Base-by-base conservation (phyloP, 1,140 invertebrate species). In the Drosophila sp. region DNA sequence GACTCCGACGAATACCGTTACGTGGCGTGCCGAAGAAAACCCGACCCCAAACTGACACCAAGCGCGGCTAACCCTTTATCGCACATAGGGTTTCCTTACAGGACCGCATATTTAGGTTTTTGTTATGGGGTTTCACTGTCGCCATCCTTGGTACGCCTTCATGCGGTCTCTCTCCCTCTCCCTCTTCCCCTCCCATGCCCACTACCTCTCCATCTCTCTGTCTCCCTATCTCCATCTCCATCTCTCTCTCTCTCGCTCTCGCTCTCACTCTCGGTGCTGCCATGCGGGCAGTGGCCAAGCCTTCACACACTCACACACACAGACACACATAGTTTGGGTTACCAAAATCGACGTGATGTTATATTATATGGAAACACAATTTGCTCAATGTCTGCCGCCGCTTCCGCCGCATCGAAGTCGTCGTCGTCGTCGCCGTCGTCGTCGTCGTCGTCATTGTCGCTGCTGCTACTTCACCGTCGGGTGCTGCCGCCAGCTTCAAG, bases 61-160 rank as follows among this genome's bases (percentile, higher is more conserved):
- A 86, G 77, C 87, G 90, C 84, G 90, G 90, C 90, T 91, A 91
- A 91, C 90, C 90, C 90, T 91, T 91, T 91, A 91, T 91, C 90
- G 90, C 90, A 91, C 90, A 91, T 91, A 90, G 89, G 90, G 90
- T 90, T 91, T 91, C 90, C 90, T 91, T 91, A 91, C 90, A 91
- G 90, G 89, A 91, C 90, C 90, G 90, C 90, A 91, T 91, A 91
- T 91, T 91, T 91, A 91, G 90, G 90, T 91, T 91, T 90, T 90
- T 80, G 80, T 83, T 84, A 84, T 83, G 80, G 80, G 65, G 80
- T 69, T 56, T 82, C 71, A 43, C 69, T 76, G 38, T 76, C 40
- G 72, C 76, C 75, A 72, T 53, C 45, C 53, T 46, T 53, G 54
- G 43, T 79, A 48, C 61, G 64, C 53, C 50, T 56, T 54, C 18